Evolutionary conservation across 2,113 vertebrate species (phyloP).

Genomic region (Chloebia gouldiae): DNA sequence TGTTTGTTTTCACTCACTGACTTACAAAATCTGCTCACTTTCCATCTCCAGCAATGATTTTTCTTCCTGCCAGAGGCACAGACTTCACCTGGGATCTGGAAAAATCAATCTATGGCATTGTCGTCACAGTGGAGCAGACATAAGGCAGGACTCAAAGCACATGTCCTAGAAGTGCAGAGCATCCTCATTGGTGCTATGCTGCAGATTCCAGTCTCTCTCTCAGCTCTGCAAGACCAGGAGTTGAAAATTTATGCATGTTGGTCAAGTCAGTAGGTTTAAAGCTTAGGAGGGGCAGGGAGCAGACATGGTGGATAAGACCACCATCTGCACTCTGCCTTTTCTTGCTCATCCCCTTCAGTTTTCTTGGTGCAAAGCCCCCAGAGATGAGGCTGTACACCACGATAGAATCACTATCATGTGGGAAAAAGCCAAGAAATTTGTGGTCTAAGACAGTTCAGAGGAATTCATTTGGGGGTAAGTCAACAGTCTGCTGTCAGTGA

Average conservation of each 20-base stretch:
- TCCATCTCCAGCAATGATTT: neutral
- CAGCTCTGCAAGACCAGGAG: neutral
- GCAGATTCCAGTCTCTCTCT: neutral
- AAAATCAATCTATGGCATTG: neutral
- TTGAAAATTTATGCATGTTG: neutral
- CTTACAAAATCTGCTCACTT: slow-evolving; percentile 9
- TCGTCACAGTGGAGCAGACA: neutral
- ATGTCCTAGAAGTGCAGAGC: neutral
- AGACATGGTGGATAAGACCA: neutral
- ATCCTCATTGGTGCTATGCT: neutral
- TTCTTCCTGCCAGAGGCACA: neutral
- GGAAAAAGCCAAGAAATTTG: neutral
- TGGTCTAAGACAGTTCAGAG: neutral
- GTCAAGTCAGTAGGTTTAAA: neutral
- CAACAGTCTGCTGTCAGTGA: neutral
- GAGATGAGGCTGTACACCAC: neutral
- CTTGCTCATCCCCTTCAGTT: neutral
- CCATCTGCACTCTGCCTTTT: neutral
- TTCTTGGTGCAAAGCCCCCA: neutral
- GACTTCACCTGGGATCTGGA: slow-evolving; percentile 1
- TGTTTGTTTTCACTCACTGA: slow-evolving; percentile 3
- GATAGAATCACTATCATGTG: neutral
- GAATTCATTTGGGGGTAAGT: neutral
- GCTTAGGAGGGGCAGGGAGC: neutral
- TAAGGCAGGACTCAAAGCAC: neutral